These are phyloP conservation scores for Lucilia cuprina DNA, from an alignment of 1,140 invertebrate genomes.

Conservation along the genomic window DNA sequence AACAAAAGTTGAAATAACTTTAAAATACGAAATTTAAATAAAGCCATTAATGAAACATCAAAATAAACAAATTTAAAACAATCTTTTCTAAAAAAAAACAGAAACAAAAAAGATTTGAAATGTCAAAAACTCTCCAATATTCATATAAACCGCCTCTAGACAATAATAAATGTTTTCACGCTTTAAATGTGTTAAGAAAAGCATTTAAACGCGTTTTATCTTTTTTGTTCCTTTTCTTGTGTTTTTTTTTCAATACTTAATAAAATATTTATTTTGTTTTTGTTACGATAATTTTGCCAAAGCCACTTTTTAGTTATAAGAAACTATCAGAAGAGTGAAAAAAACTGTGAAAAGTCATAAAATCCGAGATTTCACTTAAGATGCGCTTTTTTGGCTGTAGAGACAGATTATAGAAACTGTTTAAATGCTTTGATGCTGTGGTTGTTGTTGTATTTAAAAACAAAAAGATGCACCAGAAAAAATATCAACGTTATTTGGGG, in stretches of 20 bases:
- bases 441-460: not conserved
- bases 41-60: constrained; percentile 32
- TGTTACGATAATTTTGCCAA: not conserved
- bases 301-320: not conserved
- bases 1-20: not conserved
- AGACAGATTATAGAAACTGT: not conserved
- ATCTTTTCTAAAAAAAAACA: no score
- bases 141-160: not conserved
- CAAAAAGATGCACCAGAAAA: constrained; percentile 16
- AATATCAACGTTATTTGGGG: not conserved
- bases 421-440: not conserved
- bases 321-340: not conserved
- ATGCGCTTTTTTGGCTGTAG: not conserved
- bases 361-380: constrained; percentile 29
- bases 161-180: constrained; percentile 33
- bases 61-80: constrained; percentile 22
- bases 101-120: not conserved
- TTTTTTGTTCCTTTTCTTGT: not conserved
- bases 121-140: not conserved
- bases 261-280: constrained; percentile 22
- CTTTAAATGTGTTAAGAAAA: constrained; percentile 33
- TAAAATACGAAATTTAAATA: constrained; percentile 20
- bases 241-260: constrained; percentile 6
- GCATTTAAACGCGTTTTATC: constrained; percentile 15
- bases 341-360: constrained; percentile 6